Evolutionary conservation across 2,888 invertebrate genomes (phyloP).

Genomic region (Coelopa pilipes): DNA sequence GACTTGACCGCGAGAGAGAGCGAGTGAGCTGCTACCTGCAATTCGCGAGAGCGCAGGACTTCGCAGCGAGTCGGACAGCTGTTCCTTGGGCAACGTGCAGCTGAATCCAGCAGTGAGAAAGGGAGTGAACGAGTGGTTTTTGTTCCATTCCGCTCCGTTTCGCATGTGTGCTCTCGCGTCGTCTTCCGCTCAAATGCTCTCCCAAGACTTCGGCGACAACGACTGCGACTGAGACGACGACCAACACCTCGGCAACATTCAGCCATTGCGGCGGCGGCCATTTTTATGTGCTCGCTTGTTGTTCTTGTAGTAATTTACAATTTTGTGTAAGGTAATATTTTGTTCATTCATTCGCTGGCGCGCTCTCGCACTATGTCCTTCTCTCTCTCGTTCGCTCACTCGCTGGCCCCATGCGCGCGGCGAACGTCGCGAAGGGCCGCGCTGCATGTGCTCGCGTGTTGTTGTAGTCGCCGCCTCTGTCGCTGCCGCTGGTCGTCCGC

Average conservation of each 20-base stretch:
- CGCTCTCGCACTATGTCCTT: too few species aligned
- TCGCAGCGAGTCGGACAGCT: slow-evolving; percentile 27
- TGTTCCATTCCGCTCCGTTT: background rate
- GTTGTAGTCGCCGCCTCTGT: background rate
- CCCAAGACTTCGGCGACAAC: background rate
- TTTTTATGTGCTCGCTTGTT: slow-evolving; percentile 43
- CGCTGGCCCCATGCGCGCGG: background rate
- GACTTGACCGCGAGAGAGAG: background rate
- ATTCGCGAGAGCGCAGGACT: too few species aligned
- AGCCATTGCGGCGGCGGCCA: slow-evolving; percentile 44
- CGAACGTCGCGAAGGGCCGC: slow-evolving; percentile 20
- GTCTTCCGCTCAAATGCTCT: background rate
- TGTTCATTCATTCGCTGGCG: slow-evolving; percentile 25
- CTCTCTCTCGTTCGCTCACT: slow-evolving; percentile 14
- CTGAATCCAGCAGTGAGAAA: background rate
- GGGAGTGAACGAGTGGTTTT: background rate
- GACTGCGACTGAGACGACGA: background rate
- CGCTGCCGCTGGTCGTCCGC: too few species aligned
- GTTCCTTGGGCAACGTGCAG: slow-evolving; percentile 8
- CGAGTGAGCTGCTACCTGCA: background rate
- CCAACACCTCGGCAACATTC: slow-evolving; percentile 29
- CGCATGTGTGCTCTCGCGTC: background rate
- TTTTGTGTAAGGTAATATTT: slow-evolving; percentile 14
- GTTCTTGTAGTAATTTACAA: slow-evolving; percentile 30
- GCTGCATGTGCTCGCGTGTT: background rate